Conservation (phyloP, 2,888 invertebrate genomes). For the Pollenia griseotomentosa region DNA sequence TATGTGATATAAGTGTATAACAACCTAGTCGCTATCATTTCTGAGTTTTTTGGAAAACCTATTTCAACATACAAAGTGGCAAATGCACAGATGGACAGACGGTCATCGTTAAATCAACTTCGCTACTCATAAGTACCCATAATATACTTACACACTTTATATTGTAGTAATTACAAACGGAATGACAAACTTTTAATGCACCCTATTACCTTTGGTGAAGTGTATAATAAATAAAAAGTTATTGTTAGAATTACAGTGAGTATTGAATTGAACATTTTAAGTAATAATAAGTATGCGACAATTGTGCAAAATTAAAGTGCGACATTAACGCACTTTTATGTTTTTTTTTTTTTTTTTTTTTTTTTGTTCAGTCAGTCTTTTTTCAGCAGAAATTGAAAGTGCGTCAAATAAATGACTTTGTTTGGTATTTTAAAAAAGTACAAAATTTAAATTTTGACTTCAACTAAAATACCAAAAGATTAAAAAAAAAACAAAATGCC, state of each 20-base stretch:
- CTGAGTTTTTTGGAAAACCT: too few relatives aligned
- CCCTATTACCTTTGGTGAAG: too few relatives aligned
- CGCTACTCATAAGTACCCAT: too few relatives aligned
- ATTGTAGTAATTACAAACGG: too few relatives aligned
- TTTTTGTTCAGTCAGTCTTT: not conserved
- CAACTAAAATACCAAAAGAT: not conserved
- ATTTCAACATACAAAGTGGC: too few relatives aligned
- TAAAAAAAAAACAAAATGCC: constrained; percentile 5
- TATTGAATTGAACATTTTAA: not conserved
- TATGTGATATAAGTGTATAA: too few relatives aligned
- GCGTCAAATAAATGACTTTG: constrained; percentile 18
- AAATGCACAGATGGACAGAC: too few relatives aligned
- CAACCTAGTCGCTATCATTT: too few relatives aligned
- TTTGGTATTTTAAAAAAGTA: not conserved
- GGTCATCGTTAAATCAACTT: too few relatives aligned
- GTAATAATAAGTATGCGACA: constrained; percentile 49
- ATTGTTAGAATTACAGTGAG: constrained; percentile 27
- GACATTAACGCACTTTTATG: constrained; percentile 52
- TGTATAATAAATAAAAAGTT: not conserved
- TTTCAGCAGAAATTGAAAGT: constrained; percentile 60
- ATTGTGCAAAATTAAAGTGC: constrained; percentile 39
- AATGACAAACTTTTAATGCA: too few relatives aligned
- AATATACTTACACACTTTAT: too few relatives aligned
- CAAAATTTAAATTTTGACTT: not conserved
- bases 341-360: not conserved